phyloP scores from a whole-genome alignment of 2,888 invertebrate species.

The Gari tellinella region DNA sequence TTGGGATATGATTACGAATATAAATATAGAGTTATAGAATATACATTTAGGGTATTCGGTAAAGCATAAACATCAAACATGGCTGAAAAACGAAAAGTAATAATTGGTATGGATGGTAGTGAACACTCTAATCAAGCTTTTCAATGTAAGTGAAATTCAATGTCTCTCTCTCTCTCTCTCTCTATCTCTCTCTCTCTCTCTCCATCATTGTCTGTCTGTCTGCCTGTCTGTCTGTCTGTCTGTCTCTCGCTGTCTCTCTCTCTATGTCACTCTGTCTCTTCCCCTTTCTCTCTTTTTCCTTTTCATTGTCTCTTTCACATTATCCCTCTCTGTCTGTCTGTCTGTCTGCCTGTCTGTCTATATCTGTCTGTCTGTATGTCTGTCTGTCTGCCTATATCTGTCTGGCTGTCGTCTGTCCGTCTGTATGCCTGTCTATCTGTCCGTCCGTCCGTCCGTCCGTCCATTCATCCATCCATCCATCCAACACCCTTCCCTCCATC shows the following conservation, averaged over 20 bases:
- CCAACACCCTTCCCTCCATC: too few relatives aligned
- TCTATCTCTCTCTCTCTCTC: background rate
- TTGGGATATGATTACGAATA: too few relatives aligned
- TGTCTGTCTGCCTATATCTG: background rate
- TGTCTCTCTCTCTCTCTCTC: too few relatives aligned
- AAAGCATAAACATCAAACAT: too few relatives aligned
- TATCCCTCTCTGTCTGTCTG: background rate
- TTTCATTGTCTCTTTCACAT: background rate
- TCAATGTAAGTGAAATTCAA: too few relatives aligned
- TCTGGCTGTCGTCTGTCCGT: background rate
- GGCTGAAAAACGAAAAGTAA: too few relatives aligned
- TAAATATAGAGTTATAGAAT: too few relatives aligned
- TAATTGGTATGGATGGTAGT: too few relatives aligned
- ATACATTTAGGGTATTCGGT: too few relatives aligned
- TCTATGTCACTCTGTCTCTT: background rate
- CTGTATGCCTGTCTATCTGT: background rate
- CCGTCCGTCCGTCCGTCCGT: background rate
- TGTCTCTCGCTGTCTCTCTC: conserved; percentile 5
- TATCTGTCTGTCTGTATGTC: background rate
- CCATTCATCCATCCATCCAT: background rate
- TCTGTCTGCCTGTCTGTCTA: background rate
- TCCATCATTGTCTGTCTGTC: background rate
- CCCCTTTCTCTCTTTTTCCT: background rate
- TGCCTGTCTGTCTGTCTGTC: background rate
- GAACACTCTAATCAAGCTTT: too few relatives aligned